phyloP scores from a whole-genome alignment of 2,888 invertebrate species.

The Heliconius sara region DNA sequence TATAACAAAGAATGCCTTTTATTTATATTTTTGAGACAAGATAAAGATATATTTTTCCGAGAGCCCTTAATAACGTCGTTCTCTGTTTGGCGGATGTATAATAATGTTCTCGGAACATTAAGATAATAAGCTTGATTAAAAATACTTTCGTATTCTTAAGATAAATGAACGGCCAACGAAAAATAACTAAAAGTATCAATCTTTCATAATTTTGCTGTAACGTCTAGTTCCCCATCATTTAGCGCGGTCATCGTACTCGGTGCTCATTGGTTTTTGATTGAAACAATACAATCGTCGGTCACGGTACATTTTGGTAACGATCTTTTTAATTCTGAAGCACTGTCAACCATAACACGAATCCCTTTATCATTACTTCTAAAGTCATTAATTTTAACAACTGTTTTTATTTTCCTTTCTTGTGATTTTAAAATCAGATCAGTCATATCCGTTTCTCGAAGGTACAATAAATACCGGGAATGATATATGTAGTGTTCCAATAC shows the following conservation, averaged over 20 bases:
- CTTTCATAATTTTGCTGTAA: constrained; percentile 10
- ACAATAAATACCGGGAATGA: constrained; percentile 6
- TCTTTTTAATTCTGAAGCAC: constrained; percentile 65
- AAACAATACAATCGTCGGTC: constrained; percentile 74
- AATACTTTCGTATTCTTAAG: constrained; percentile 3
- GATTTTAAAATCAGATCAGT: constrained; percentile 55
- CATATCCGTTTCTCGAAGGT: constrained; percentile 1
- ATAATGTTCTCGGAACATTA: constrained; percentile 38
- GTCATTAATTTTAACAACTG: constrained; percentile 58
- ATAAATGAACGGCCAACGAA: neutral
- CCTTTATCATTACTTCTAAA: constrained; percentile 41
- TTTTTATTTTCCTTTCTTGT: constrained; percentile 43
- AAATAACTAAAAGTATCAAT: constrained; percentile 13
- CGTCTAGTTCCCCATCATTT: constrained; percentile 73
- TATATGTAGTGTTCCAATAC: constrained; percentile 11
- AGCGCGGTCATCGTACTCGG: constrained; percentile 76
- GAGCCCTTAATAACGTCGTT: constrained; percentile 44
- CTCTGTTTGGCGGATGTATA: constrained; percentile 40
- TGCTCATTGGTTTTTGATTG: constrained; percentile 79
- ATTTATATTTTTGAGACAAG: constrained; percentile 56
- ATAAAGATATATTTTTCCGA: constrained; percentile 46
- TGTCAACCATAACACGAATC: constrained; percentile 61
- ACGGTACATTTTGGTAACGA: constrained; percentile 64
- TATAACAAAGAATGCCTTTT: constrained; percentile 66
- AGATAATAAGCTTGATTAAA: constrained; percentile 33